Evolutionary conservation across 2,888 invertebrate genomes (phyloP), one percentile per base, ranked within the genome.

Genomic region (Auanema freiburgensis): DNA sequence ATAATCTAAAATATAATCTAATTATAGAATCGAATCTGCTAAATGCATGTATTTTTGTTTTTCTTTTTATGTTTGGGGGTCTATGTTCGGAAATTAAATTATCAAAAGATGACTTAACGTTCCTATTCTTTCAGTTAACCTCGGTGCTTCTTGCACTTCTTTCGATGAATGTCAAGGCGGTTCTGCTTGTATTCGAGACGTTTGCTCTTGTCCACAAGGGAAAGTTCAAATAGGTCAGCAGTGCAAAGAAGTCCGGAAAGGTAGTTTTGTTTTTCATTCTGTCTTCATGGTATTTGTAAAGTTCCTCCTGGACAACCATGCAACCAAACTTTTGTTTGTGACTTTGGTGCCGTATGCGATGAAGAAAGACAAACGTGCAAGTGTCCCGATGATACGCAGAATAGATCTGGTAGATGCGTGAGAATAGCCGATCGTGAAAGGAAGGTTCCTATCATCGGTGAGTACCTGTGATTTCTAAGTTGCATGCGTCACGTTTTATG

Each of bases 131-230:
- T 46, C 63, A 67, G 67, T 62, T 1, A 59, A 64, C 1, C 60
- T 63, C 21, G 66, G 69, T 18, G 69, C 64, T 18, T 43, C 60
- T 0, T 74, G 74, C 40, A 51, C 66, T 0, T 43, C 41, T 1
- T 67, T 43, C 50, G 69, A 70, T 41, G 72, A 74, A 42, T 82
- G 81, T 62, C 67, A 71, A 5, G 76, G 78, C 12, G 74, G 71
- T 10, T 67, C 79, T 1, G 51, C 58, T 2, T 82, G 81, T 64
- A 52, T 57, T 12, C 59, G 63, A n/a, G 77, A 77, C 33, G 50
- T 61, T 16, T 81, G 81, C 51, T 53, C 66, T 12, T 82, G 81
- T 49, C 71, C 72, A 1, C 50, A 59, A 14, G 60, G 60, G n/a
- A 49, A 60, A 49, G 46, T 54, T 1, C 53, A 53, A 14, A 46